These are phyloP conservation scores for Tenthredo distinguenda DNA, from an alignment of 2,888 invertebrate species.

Conservation along the genomic window DNA sequence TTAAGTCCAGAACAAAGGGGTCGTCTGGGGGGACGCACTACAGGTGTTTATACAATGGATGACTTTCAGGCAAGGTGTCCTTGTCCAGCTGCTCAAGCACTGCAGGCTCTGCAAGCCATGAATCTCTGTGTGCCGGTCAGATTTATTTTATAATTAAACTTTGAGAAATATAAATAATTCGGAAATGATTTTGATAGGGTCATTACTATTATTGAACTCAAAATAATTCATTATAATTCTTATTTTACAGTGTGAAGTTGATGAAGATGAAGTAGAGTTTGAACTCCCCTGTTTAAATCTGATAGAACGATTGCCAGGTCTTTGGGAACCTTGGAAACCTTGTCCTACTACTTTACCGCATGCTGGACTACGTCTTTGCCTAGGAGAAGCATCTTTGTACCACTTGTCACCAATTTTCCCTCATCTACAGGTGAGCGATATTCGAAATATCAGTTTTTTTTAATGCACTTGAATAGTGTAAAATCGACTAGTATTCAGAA, in stretches of 20 bases:
- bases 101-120: slow-evolving; percentile 85
- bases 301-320: slow-evolving; percentile 83
- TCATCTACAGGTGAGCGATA: slow-evolving; percentile 81
- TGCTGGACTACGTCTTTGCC: slow-evolving; percentile 83
- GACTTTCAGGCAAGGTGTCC: slow-evolving; percentile 88
- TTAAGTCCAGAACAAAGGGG: slow-evolving; percentile 80
- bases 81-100: slow-evolving; percentile 84
- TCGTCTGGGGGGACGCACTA: slow-evolving; percentile 79
- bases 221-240: neutral
- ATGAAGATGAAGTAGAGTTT: slow-evolving; percentile 85
- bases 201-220: neutral
- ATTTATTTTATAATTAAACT: slow-evolving; percentile 11
- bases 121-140: slow-evolving; percentile 84
- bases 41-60: slow-evolving; percentile 86
- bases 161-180: neutral
- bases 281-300: slow-evolving; percentile 88
- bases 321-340: slow-evolving; percentile 83
- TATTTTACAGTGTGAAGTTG: slow-evolving; percentile 82
- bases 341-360: slow-evolving; percentile 80
- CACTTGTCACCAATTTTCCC: slow-evolving; percentile 85
- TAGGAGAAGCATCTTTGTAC: slow-evolving; percentile 81
- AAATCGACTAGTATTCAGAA: neutral
- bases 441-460: neutral
- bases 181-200: neutral
- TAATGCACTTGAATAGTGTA: too few relatives aligned